These are phyloP conservation scores for Platyrinchus mystaceus DNA, from an alignment of 2,797 vertebrate species.

Conservation along the genomic window DNA sequence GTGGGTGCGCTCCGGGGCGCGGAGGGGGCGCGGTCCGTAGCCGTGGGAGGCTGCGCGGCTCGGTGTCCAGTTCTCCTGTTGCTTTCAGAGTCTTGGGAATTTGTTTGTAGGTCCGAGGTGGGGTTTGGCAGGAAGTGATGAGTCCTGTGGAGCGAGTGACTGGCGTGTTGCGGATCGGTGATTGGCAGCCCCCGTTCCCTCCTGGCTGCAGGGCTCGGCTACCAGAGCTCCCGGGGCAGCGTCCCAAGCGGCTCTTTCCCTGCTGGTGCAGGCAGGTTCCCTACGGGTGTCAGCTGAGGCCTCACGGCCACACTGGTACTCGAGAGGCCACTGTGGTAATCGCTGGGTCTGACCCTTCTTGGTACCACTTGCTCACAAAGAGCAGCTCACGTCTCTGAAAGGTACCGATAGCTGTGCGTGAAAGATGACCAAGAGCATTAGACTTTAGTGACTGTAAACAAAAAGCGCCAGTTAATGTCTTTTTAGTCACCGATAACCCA, in stretches of 20 bases:
- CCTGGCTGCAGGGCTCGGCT: background rate
- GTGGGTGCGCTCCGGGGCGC: background rate
- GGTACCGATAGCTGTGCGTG: background rate
- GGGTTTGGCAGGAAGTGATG: background rate
- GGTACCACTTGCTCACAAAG: background rate
- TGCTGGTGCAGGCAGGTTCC: accelerated
- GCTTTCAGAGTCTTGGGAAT: background rate
- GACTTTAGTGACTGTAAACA: background rate
- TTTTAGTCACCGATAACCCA: background rate
- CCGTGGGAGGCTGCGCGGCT: background rate
- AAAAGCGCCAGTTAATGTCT: background rate
- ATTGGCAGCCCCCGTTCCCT: accelerated
- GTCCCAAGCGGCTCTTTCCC: background rate
- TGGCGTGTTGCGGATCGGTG: background rate
- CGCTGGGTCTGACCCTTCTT: accelerated
- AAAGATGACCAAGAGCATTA: background rate
- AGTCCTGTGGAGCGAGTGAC: accelerated
- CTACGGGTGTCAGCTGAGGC: accelerated
- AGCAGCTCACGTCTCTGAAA: background rate
- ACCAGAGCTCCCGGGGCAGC: background rate
- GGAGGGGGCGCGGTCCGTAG: background rate
- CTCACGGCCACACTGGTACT: accelerated
- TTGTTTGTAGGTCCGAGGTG: background rate
- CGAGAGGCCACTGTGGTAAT: background rate
- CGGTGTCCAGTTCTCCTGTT: accelerated